Evolutionary conservation across 2,113 vertebrate species (phyloP).

Genomic region (Physeter macrocephalus): DNA sequence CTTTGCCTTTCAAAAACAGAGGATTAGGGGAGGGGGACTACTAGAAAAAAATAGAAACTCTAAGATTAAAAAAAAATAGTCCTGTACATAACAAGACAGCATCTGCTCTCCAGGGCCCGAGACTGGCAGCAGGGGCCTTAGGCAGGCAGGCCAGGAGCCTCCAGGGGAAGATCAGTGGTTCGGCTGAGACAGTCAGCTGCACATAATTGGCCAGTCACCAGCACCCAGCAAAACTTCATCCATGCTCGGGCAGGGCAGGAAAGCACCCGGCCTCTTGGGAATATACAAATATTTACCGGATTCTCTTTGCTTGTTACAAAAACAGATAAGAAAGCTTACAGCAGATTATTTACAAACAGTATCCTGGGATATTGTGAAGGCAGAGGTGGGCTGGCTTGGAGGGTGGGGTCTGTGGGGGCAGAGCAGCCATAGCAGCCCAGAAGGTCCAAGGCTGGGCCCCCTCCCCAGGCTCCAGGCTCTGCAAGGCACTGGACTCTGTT

Average conservation of each 20-base stretch:
- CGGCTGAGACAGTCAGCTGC: slow-evolving; percentile 85
- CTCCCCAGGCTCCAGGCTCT: slow-evolving; percentile 30
- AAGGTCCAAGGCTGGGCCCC: not conserved
- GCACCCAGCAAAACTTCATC: slow-evolving; percentile 78
- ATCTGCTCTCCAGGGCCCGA: slow-evolving; percentile 54
- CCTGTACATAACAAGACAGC: slow-evolving; percentile 56
- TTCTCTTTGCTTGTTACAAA: slow-evolving; percentile 80
- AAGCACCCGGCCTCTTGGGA: slow-evolving; percentile 81
- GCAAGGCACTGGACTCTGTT: slow-evolving; percentile 51
- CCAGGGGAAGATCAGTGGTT: slow-evolving; percentile 85
- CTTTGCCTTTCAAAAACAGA: slow-evolving; percentile 61
- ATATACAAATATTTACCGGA: slow-evolving; percentile 90
- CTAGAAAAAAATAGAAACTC: slow-evolving; percentile 65
- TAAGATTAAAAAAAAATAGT: slow-evolving; percentile 50
- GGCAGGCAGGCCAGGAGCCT: slow-evolving; percentile 56
- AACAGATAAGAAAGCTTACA: slow-evolving; percentile 84
- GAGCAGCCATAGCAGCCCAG: slow-evolving; percentile 38
- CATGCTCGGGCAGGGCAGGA: slow-evolving; percentile 74
- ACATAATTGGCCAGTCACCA: slow-evolving; percentile 84
- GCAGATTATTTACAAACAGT: slow-evolving; percentile 85
- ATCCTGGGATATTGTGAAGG: slow-evolving; percentile 65
- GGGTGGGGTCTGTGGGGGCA: slow-evolving; percentile 15
- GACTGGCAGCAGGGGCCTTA: slow-evolving; percentile 61
- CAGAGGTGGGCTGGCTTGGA: slow-evolving; percentile 64
- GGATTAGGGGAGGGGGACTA: slow-evolving; percentile 24